Evolutionary conservation across 1,140 invertebrate genomes (phyloP).

Genomic region (Trachymyrmex cornetzi): DNA sequence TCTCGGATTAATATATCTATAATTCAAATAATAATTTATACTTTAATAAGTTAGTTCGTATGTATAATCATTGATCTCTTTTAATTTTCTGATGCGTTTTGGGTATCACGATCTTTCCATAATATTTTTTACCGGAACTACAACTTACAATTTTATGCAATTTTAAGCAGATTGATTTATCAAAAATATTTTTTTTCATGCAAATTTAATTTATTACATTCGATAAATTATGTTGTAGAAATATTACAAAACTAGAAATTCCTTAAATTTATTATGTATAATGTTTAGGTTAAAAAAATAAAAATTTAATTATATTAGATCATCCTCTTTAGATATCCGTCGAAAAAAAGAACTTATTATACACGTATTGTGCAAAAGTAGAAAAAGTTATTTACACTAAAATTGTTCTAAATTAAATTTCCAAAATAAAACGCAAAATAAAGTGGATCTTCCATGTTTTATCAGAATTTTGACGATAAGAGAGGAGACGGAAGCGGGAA

Average conservation of each 20-base stretch:
- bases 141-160: background rate
- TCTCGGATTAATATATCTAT: constrained; percentile 20
- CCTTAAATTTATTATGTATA: background rate
- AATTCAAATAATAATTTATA: constrained; percentile 28
- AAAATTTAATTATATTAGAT: background rate
- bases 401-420: constrained; percentile 21
- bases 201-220: background rate
- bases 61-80: background rate
- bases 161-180: background rate
- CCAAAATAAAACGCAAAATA: constrained; percentile 51
- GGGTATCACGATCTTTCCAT: background rate
- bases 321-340: no score
- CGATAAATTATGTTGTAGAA: background rate
- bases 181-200: background rate
- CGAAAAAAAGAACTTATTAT: background rate
- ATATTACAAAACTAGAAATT: background rate
- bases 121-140: background rate
- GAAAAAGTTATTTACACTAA: background rate
- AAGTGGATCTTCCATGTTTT: background rate
- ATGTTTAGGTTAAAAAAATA: background rate
- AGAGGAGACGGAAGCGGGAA: background rate
- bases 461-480: background rate
- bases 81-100: background rate
- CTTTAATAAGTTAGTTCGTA: constrained; percentile 5
- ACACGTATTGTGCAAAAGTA: background rate